These are phyloP conservation scores for Euthynnus affinis DNA, from an alignment of 2,797 vertebrate genomes.

Conservation along the genomic window DNA sequence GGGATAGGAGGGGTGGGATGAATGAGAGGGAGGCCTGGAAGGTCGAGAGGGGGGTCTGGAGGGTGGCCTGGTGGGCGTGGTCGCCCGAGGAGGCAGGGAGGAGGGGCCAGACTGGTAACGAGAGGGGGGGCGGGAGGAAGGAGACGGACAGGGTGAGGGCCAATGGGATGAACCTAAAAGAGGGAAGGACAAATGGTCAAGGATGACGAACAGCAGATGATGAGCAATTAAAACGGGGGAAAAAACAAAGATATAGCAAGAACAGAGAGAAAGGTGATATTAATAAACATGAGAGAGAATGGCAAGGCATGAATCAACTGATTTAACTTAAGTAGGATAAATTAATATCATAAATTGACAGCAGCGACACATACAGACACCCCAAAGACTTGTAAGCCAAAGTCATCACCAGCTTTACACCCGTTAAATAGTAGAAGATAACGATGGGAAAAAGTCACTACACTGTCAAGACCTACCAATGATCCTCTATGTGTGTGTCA, in stretches of 20 bases:
- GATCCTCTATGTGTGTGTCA: neutral
- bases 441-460: neutral
- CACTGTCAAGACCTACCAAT: neutral
- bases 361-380: slow-evolving; percentile 19
- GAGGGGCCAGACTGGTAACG: slow-evolving; percentile 99
- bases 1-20: slow-evolving; percentile 97
- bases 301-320: slow-evolving; percentile 35
- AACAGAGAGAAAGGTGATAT: slow-evolving; percentile 45
- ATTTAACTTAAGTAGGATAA: slow-evolving; percentile 3
- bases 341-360: slow-evolving; percentile 18
- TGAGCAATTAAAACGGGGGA: slow-evolving; percentile 79
- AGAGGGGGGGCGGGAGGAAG: slow-evolving; percentile 99
- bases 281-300: slow-evolving; percentile 66
- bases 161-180: slow-evolving; percentile 91
- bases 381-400: neutral
- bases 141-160: slow-evolving; percentile 99
- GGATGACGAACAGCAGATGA: slow-evolving; percentile 92
- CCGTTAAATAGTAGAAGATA: neutral
- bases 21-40: slow-evolving; percentile 98
- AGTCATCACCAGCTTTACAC: neutral
- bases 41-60: slow-evolving; percentile 99
- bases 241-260: slow-evolving; percentile 81
- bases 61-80: slow-evolving; percentile 98
- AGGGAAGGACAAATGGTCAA: slow-evolving; percentile 93
- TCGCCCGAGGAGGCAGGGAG: slow-evolving; percentile 98